These are phyloP conservation scores for Drosophila nannoptera DNA, from an alignment of 1,140 invertebrate genomes.

Conservation along the genomic window DNA sequence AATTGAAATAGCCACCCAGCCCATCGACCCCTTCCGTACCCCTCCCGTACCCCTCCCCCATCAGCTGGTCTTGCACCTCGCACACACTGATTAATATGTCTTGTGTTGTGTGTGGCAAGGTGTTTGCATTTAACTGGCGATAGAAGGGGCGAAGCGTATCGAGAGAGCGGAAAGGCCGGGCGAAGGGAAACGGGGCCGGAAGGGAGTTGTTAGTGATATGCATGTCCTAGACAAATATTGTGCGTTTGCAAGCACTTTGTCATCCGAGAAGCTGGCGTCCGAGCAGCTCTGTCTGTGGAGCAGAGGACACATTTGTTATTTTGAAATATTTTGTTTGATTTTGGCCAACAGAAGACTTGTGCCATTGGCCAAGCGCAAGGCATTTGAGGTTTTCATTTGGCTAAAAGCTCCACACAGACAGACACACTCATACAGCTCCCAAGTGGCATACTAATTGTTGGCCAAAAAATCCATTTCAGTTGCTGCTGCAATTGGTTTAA, in stretches of 20 bases:
- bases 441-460: constrained; percentile 73
- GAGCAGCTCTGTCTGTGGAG: constrained; percentile 6
- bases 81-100: constrained; percentile 69
- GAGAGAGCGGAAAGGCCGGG: not conserved
- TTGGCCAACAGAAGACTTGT: constrained; percentile 56
- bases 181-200: not conserved
- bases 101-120: constrained; percentile 55
- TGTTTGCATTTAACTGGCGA: constrained; percentile 69
- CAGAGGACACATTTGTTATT: constrained; percentile 73
- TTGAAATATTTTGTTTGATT: constrained; percentile 77
- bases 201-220: constrained; percentile 48
- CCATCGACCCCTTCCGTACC: not conserved
- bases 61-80: constrained; percentile 5
- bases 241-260: constrained; percentile 74
- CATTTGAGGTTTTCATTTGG: constrained; percentile 73
- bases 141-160: constrained; percentile 14
- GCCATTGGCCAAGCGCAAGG: constrained; percentile 25
- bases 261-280: constrained; percentile 32
- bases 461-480: constrained; percentile 40
- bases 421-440: constrained; percentile 33
- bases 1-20: constrained; percentile 32
- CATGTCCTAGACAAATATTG: constrained; percentile 74
- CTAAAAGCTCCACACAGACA: constrained; percentile 56
- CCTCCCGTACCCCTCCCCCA: not conserved
- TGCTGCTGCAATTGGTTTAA: constrained; percentile 61